A percentile compares a stretch with the other conserved stretches of the same genome.
phyloP scores from a whole-genome alignment of 2,888 invertebrate genomes.

The Philopedon plagiatum region DNA sequence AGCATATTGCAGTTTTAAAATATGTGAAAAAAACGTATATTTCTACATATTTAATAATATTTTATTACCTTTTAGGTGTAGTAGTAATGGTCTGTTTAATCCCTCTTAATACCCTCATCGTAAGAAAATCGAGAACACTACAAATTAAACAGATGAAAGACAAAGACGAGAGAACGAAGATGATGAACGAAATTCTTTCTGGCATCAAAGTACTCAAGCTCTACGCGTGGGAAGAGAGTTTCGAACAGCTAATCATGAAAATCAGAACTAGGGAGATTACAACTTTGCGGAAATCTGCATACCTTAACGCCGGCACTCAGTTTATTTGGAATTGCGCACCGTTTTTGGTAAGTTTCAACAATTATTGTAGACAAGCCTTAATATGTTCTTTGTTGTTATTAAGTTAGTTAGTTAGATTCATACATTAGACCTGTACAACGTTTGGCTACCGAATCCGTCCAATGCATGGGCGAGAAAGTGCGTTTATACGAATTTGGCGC shows the following conservation, averaged over 20 bases:
- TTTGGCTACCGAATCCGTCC: too few species aligned
- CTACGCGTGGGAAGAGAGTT: slow-evolving; percentile 76
- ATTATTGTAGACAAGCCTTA: too few species aligned
- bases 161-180: slow-evolving; percentile 73
- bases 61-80: slow-evolving; percentile 73
- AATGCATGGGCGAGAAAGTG: too few species aligned
- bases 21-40: too few species aligned
- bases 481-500: too few species aligned
- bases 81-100: slow-evolving; percentile 71
- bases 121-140: slow-evolving; percentile 67
- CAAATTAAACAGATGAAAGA: slow-evolving; percentile 71
- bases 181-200: slow-evolving; percentile 73
- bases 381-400: too few species aligned
- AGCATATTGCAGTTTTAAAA: too few species aligned
- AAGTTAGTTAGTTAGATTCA: too few species aligned
- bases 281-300: slow-evolving; percentile 72
- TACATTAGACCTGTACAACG: too few species aligned
- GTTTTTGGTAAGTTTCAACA: slow-evolving; percentile 73
- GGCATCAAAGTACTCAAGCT: slow-evolving; percentile 75
- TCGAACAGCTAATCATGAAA: slow-evolving; percentile 71
- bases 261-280: slow-evolving; percentile 73
- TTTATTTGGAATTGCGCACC: slow-evolving; percentile 77
- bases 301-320: slow-evolving; percentile 72
- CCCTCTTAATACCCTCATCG: slow-evolving; percentile 69
- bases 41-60: neutral